phyloP scores from a whole-genome alignment of 2,888 invertebrate species.

The Trichacis sp. region DNA sequence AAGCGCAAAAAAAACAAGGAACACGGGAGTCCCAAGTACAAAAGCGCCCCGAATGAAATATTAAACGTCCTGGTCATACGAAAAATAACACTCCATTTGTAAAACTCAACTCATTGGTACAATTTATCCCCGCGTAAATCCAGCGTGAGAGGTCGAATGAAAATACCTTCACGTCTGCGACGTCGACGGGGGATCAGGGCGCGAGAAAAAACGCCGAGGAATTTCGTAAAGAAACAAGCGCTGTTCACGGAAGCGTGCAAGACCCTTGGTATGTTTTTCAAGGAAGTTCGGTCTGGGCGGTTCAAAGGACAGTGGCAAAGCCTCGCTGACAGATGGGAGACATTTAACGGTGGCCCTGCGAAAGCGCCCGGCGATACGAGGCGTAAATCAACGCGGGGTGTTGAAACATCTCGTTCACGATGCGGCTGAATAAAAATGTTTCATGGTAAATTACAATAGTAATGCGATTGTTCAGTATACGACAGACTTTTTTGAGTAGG shows the following conservation, averaged over 20 bases:
- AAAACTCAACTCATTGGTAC: slow-evolving; percentile 19
- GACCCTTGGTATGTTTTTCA: slow-evolving; percentile 40
- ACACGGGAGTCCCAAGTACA: neutral
- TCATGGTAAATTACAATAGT: too few relatives aligned
- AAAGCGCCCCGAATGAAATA: slow-evolving; percentile 3
- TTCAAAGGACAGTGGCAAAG: slow-evolving; percentile 50
- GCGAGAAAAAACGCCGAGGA: slow-evolving; percentile 34
- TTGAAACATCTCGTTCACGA: slow-evolving; percentile 50
- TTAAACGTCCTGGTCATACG: neutral
- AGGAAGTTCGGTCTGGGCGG: slow-evolving; percentile 26
- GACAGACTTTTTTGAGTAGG: too few relatives aligned
- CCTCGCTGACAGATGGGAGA: slow-evolving; percentile 62
- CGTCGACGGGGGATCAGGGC: slow-evolving; percentile 27
- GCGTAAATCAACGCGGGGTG: slow-evolving; percentile 63
- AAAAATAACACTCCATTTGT: slow-evolving; percentile 29
- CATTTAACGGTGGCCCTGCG: slow-evolving; percentile 56
- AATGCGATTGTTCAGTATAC: too few relatives aligned
- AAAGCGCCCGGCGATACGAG: slow-evolving; percentile 49
- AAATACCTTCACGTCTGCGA: slow-evolving; percentile 30
- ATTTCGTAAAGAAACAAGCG: slow-evolving; percentile 39
- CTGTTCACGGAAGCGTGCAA: neutral
- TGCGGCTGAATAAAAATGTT: too few relatives aligned
- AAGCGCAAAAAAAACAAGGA: too few relatives aligned
- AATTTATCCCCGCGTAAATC: slow-evolving; percentile 18
- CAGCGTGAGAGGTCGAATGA: slow-evolving; percentile 22